A percentile compares a stretch with the other conserved stretches of the same genome.
Conservation (phyloP, 2,113 vertebrate genomes). For the Calypte anna region DNA sequence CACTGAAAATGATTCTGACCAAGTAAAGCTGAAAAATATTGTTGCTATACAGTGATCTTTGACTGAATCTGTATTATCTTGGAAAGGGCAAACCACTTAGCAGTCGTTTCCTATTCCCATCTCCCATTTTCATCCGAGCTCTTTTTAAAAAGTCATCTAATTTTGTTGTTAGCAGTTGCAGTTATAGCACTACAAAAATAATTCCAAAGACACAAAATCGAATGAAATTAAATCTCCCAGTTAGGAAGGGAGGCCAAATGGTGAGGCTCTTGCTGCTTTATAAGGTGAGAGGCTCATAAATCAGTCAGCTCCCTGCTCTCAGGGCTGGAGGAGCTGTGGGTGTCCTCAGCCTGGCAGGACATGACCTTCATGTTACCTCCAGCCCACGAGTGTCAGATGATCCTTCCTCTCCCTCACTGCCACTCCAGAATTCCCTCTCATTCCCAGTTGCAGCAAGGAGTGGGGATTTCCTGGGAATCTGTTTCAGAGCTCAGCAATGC, state of each 20-base stretch:
- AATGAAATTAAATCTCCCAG: constrained; percentile 48
- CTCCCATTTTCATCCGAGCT: constrained; percentile 59
- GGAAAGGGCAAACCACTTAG: constrained; percentile 48
- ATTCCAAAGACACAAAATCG: constrained; percentile 37
- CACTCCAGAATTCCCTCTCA: not conserved
- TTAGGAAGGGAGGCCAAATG: not conserved
- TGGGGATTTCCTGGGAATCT: not conserved
- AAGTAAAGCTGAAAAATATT: not conserved
- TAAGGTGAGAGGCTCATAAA: constrained; percentile 27
- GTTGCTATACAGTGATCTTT: constrained; percentile 20
- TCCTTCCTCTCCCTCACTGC: not conserved
- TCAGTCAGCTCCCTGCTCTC: not conserved
- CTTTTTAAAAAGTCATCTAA: constrained; percentile 75
- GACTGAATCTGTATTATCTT: not conserved
- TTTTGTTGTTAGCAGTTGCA: constrained; percentile 64
- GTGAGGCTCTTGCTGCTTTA: not conserved
- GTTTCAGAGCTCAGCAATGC: constrained; percentile 2
- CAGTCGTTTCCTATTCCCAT: constrained; percentile 68
- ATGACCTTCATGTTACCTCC: not conserved
- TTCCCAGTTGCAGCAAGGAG: not conserved
- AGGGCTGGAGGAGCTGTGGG: not conserved
- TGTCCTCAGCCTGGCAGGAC: not conserved
- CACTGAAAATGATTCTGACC: not conserved
- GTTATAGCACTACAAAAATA: constrained; percentile 44
- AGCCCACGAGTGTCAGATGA: not conserved